A percentile compares a stretch with the other conserved stretches of the same genome.
phyloP scores from a whole-genome alignment of 2,888 invertebrate genomes.

The Subacronicta megacephala region DNA sequence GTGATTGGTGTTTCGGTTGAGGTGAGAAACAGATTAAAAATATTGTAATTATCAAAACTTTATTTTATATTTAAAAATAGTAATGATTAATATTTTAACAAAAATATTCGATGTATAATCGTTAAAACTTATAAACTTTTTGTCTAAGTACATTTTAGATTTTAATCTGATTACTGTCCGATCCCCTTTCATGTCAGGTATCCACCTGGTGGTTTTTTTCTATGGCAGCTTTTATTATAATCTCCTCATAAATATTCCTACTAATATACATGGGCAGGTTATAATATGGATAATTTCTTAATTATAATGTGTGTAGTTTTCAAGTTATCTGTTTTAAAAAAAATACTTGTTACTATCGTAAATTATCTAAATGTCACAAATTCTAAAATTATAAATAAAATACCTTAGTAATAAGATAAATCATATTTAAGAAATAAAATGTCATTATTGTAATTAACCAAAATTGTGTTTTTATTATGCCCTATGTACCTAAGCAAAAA shows the following conservation, averaged over 20 bases:
- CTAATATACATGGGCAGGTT: slow-evolving; percentile 39
- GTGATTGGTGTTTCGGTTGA: too few species aligned
- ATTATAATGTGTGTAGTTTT: slow-evolving; percentile 54
- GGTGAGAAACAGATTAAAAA: too few species aligned
- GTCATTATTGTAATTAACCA: slow-evolving; percentile 60
- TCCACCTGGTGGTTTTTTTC: neutral
- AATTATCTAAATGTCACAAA: slow-evolving; percentile 63
- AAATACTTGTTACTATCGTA: slow-evolving; percentile 61
- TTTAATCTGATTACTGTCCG: too few species aligned
- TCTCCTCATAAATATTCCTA: slow-evolving; percentile 46
- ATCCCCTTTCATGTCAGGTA: neutral
- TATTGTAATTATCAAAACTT: too few species aligned
- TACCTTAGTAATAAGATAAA: slow-evolving; percentile 57
- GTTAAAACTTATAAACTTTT: too few species aligned
- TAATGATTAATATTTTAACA: too few species aligned
- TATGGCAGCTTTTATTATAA: slow-evolving; percentile 27
- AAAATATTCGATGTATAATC: too few species aligned
- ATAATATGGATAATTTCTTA: slow-evolving; percentile 39
- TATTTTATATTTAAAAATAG: too few species aligned
- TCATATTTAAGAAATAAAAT: slow-evolving; percentile 62
- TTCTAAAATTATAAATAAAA: slow-evolving; percentile 61
- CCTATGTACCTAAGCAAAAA: neutral
- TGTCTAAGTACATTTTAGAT: too few species aligned
- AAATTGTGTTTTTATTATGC: slow-evolving; percentile 34
- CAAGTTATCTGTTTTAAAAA: slow-evolving; percentile 60